Percentiles rank a stretch among this genome's conserved stretches.
phyloP scores from a whole-genome alignment of 2,888 invertebrate genomes.

The Cephonodes hylas region DNA sequence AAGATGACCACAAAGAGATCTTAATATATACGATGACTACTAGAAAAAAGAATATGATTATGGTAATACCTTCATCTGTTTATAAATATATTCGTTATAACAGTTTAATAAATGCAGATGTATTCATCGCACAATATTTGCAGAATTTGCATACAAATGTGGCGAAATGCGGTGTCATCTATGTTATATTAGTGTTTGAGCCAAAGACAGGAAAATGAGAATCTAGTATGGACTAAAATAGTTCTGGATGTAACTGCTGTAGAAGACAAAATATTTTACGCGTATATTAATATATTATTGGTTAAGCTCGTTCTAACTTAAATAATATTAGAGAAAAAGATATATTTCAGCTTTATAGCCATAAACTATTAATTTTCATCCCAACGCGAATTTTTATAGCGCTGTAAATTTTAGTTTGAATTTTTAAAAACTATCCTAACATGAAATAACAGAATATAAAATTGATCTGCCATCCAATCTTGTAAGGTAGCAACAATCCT shows the following conservation, averaged over 20 bases:
- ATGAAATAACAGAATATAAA: too few relatives aligned
- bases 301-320: neutral
- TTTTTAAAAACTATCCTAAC: too few relatives aligned
- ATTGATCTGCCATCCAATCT: too few relatives aligned
- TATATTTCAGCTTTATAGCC: too few relatives aligned
- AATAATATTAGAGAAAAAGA: neutral
- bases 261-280: neutral
- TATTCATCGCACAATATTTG: constrained; percentile 17
- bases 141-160: constrained; percentile 24
- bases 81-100: neutral
- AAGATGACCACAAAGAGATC: neutral
- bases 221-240: neutral
- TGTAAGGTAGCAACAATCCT: too few relatives aligned
- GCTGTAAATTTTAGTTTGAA: too few relatives aligned
- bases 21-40: neutral
- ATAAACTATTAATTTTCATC: too few relatives aligned
- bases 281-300: too few relatives aligned
- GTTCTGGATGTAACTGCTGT: too few relatives aligned
- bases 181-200: neutral
- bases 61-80: neutral
- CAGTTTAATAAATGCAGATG: constrained; percentile 17
- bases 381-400: too few relatives aligned
- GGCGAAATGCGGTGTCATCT: neutral
- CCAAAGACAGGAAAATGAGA: neutral
- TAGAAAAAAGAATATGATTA: neutral